phyloP scores from a whole-genome alignment of 1,140 invertebrate genomes.

The Pygmarrhopalites habei region DNA sequence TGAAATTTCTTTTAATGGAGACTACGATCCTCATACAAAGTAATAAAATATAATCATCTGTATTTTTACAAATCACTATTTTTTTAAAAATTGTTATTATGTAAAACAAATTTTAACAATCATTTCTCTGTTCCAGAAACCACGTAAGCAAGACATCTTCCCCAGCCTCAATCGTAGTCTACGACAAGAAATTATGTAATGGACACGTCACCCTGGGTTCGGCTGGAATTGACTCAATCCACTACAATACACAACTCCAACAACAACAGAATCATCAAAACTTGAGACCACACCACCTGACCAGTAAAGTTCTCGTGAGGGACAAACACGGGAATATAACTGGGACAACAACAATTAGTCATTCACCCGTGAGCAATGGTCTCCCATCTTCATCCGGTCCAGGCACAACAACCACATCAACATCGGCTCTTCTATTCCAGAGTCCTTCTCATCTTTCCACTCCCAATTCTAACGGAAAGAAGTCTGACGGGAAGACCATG shows the following conservation, averaged over 20 bases:
- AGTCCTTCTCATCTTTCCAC: too few relatives aligned
- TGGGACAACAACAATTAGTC: background rate
- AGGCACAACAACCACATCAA: constrained; percentile 3
- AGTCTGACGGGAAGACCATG: constrained; percentile 19
- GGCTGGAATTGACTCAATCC: background rate
- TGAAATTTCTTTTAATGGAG: background rate
- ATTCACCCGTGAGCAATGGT: constrained; percentile 13
- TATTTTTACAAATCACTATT: too few relatives aligned
- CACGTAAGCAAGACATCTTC: too few relatives aligned
- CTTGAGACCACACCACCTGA: too few relatives aligned
- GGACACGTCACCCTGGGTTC: background rate
- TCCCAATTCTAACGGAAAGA: constrained; percentile 12
- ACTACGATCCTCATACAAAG: background rate
- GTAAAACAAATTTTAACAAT: too few relatives aligned
- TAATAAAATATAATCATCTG: too few relatives aligned
- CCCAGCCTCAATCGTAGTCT: too few relatives aligned
- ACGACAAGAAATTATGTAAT: too few relatives aligned
- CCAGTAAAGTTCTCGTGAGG: constrained; percentile 11
- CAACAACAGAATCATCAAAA: too few relatives aligned
- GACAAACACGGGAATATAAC: constrained; percentile 20
- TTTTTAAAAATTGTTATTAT: too few relatives aligned
- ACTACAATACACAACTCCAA: too few relatives aligned
- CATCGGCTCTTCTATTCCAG: constrained; percentile 14
- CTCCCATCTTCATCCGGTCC: constrained; percentile 6
- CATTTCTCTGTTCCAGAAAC: too few relatives aligned